These are phyloP conservation scores for Dynastes tityus DNA, from an alignment of 2,888 invertebrate species.

Conservation along the genomic window DNA sequence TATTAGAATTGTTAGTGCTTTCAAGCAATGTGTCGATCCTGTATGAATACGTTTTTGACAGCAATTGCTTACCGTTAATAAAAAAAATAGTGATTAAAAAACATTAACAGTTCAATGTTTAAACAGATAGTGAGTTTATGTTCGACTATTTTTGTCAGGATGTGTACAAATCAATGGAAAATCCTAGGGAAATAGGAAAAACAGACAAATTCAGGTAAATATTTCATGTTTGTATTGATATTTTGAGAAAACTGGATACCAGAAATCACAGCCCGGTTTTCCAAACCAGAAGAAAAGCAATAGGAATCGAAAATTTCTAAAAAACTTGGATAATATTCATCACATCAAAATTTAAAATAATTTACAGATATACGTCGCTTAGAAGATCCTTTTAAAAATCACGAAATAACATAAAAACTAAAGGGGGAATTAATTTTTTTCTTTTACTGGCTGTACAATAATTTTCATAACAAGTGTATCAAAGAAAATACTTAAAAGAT, in stretches of 20 bases:
- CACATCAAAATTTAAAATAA: not conserved
- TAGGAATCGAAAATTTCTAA: not conserved
- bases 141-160: not conserved
- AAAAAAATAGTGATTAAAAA: conserved; percentile 5
- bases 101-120: not conserved
- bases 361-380: not conserved
- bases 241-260: conserved; percentile 40
- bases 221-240: conserved; percentile 1
- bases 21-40: conserved; percentile 21
- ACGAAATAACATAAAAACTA: too few species aligned
- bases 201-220: conserved; percentile 47
- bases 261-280: conserved; percentile 36
- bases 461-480: too few species aligned
- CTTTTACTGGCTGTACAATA: too few species aligned
- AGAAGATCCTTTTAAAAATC: too few species aligned
- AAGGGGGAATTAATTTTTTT: too few species aligned
- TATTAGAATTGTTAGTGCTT: conserved; percentile 48
- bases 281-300: not conserved
- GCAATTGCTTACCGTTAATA: not conserved
- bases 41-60: conserved; percentile 3
- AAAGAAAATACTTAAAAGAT: too few species aligned
- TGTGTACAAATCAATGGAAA: conserved; percentile 45
- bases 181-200: conserved; percentile 29
- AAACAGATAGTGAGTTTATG: not conserved
- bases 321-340: too few species aligned